Conservation (phyloP, 2,797 vertebrate genomes). For the Peromyscus attwateri region DNA sequence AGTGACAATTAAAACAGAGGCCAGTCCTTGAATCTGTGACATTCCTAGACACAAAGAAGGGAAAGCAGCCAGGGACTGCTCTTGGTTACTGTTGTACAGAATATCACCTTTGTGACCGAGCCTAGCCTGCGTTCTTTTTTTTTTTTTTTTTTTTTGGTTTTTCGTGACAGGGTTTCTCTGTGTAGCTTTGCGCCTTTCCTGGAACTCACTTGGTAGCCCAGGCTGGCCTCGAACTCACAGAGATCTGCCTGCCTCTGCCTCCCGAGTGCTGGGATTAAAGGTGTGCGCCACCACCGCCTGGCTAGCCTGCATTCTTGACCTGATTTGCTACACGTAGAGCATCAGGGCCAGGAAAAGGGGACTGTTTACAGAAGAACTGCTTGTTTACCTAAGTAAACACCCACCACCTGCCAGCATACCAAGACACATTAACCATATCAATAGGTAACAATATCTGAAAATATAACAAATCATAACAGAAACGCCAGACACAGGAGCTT, state of each 20-base stretch:
- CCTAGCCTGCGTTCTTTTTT: background rate
- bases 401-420: background rate
- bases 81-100: background rate
- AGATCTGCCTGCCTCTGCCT: no score
- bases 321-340: background rate
- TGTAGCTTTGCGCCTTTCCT: no score
- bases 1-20: background rate
- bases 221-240: no score
- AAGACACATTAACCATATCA: background rate
- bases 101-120: background rate
- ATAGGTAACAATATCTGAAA: background rate
- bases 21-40: background rate
- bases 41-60: background rate
- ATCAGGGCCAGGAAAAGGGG: background rate
- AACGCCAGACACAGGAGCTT: background rate
- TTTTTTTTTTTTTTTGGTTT: no score
- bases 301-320: background rate
- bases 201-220: no score
- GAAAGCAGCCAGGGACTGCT: no score
- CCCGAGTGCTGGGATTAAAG: no score
- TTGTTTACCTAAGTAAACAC: background rate
- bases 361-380: background rate
- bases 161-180: no score
- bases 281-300: no score
- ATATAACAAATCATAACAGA: background rate